Evolutionary conservation across 2,797 vertebrate genomes (phyloP), one percentile per base, ranked within the genome.

Genomic region (Heterohyrax brucei): DNA sequence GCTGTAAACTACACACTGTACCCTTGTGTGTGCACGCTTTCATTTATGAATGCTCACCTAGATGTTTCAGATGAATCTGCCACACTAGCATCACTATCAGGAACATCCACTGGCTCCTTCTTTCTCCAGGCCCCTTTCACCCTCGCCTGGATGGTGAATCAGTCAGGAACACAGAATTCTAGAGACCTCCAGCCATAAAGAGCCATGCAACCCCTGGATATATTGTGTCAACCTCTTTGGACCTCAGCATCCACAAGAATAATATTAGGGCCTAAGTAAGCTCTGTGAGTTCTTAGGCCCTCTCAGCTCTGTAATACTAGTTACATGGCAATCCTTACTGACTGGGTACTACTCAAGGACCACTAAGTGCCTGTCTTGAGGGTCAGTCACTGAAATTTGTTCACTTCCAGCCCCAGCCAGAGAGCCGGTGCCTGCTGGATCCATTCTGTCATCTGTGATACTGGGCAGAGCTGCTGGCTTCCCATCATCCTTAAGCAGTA

Each of bases 371-470:
- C 53, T 87, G 18, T 83, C 19, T 77, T 84, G 33, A 93, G 44
- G 26, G 61, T 61, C 70, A 95, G 88, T 95, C 92, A 94, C 92
- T 44, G 10, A 16, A 28, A 72, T 91, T 28, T 10, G 24, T 28
- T 79, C 77, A 62, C 26, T 61, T 4, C 87, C 88, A 91, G 39
- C 73, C 93, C 93, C 94, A 96, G 70, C 82, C 95, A 94, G 53
- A 95, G 26, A 91, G 39, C 39, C 44, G 30, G 70, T 30, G 28
- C 91, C 91, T 39, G 0, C 0, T 13, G 30, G 56, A 62, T 4
- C 80, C 28, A 16, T 39, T 75, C 62, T 84, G 30, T 85, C 53
- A 14, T 79, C 76, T 0, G 10, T 81, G 21, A 70, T 62, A n/a
- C 9, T 94, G 66, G 93, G 91, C 33, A 94, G 81, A 91, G 3